phyloP scores from a whole-genome alignment of 2,113 vertebrate species.

The Callopanchax toddi region DNA sequence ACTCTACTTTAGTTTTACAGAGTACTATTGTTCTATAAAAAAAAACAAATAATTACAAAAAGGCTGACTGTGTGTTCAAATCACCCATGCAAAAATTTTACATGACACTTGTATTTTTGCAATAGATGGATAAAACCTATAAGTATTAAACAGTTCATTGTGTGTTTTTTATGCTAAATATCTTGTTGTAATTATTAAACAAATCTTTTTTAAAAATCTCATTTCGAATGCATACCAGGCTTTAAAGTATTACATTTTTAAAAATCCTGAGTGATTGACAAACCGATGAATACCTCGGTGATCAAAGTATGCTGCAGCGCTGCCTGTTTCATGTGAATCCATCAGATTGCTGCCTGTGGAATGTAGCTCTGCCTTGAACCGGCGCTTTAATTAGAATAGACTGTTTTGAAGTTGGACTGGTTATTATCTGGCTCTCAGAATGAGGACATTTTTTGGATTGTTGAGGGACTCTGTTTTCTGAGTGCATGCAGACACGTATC shows the following conservation, averaged over 20 bases:
- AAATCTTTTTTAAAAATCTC: too few species aligned
- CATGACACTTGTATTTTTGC: not conserved
- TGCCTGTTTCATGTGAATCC: conserved; percentile 53
- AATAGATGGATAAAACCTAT: not conserved
- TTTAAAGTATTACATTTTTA: not conserved
- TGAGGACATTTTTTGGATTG: conserved; percentile 49
- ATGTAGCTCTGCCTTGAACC: conserved; percentile 58
- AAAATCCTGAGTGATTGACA: conserved; percentile 47
- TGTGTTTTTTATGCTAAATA: not conserved
- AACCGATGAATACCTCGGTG: conserved; percentile 50
- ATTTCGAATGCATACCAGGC: not conserved
- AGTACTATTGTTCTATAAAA: too few species aligned
- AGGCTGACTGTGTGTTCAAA: too few species aligned
- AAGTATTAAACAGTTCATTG: not conserved
- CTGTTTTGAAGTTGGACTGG: conserved; percentile 66
- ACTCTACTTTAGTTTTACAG: not conserved
- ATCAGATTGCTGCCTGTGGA: conserved; percentile 69
- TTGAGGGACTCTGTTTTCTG: conserved; percentile 44
- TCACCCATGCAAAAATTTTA: too few species aligned
- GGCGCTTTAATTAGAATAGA: conserved; percentile 68
- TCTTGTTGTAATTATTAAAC: too few species aligned
- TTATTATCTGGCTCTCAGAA: conserved; percentile 61
- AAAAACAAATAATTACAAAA: too few species aligned
- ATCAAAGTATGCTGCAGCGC: conserved; percentile 58
- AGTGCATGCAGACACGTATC: conserved; percentile 51